Evolutionary conservation across 2,888 invertebrate species (phyloP).

Genomic region (Hirudinaria manillensis): DNA sequence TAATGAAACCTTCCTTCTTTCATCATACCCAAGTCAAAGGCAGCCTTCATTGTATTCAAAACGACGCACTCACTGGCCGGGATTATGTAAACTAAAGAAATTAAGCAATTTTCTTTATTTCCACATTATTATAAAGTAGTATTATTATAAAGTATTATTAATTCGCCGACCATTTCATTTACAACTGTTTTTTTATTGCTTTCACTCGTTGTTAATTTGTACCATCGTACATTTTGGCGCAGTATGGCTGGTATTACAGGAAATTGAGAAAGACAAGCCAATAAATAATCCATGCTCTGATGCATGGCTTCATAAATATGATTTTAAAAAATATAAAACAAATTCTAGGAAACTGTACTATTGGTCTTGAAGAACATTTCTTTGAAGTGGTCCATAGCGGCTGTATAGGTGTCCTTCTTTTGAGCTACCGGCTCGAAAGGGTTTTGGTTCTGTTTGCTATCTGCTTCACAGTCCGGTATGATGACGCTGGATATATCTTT

Average conservation of each 20-base stretch:
- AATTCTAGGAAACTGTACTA: no score
- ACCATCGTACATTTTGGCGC: neutral
- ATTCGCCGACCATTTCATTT: neutral
- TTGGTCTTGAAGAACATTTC: no score
- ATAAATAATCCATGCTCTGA: no score
- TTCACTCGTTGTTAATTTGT: no score
- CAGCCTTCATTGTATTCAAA: conserved; percentile 20
- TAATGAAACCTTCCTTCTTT: neutral
- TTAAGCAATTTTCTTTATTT: neutral
- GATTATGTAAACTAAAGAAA: conserved; percentile 1
- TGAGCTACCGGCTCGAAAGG: no score
- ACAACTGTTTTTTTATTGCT: neutral
- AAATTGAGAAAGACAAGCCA: no score
- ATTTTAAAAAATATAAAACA: no score
- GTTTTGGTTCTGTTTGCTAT: no score
- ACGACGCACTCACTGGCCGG: conserved; percentile 6
- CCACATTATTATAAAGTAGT: neutral
- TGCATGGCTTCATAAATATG: no score
- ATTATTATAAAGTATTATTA: neutral
- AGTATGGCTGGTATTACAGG: neutral
- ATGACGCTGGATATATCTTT: neutral
- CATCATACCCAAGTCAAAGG: conserved; percentile 7
- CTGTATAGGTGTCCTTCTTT: no score
- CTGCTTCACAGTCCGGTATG: neutral
- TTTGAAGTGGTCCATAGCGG: no score